Base-by-base conservation (phyloP, 2,113 vertebrate genomes). In the Euleptes europaea region DNA sequence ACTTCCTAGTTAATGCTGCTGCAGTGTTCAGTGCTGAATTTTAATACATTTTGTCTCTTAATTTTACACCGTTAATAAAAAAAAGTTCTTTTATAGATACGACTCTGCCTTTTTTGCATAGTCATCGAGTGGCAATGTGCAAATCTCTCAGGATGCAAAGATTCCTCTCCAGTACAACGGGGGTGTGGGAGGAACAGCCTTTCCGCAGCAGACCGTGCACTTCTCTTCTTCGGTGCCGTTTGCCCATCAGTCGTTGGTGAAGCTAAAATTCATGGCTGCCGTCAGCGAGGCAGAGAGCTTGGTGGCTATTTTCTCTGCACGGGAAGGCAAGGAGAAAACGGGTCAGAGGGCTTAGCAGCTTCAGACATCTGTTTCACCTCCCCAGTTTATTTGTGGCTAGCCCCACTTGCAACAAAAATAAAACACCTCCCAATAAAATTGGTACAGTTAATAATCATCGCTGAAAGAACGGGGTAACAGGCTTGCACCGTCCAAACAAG, bases 251-350 rank as follows among this genome's bases (percentile, higher is more conserved):
- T 81, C 86, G 44, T 96, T 95, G 42, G 90, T 89, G 87, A 96
- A 94, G 42, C 82, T 92, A 75, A 98, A 97, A 90, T 97, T 96
- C 97, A 98, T 97, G 17, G 97, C 97, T 77, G 96, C 84, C 11
- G 95, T 96, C 73, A 98, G 90, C 0, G 95, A 95, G 91, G 97
- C 96, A 0, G 97, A 98, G n/a, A 98, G 96, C 89, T 97, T 97
- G 38, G 94, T 96, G 28, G 97, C 96, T 84, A 97, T 95, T 96
- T 97, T 98, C 90, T 98, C 97, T 97, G 89, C 5, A 38, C n/a
- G 33, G 33, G 19, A 78, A 12, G 47, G 10, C 19, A 70, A 31
- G 87, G 57, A 83, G 67, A 35, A 83, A 89, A 35, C 15, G 69
- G 72, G 6, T 70, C 67, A 40, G 76, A 23, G 76, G 23, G 23